phyloP scores from a whole-genome alignment of 2,797 vertebrate species.

The Eleutherodactylus coqui region DNA sequence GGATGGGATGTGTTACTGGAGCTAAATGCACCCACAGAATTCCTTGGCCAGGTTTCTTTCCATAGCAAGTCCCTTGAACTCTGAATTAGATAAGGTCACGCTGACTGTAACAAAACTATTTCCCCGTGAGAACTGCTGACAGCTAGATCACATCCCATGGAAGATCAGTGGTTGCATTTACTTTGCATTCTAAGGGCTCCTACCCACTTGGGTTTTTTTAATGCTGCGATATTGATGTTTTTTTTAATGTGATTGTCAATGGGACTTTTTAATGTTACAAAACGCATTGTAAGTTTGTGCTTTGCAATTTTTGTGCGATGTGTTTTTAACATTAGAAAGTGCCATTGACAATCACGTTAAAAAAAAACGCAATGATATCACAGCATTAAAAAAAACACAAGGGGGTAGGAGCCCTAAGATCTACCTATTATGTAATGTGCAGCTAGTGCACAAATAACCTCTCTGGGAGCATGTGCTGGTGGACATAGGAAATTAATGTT shows the following conservation, averaged over 20 bases:
- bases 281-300: no score
- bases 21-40: not conserved
- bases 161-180: constrained; percentile 4
- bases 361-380: no score
- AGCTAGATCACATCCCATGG: constrained; percentile 10
- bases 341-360: no score
- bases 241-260: no score
- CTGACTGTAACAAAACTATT: not conserved
- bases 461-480: not conserved
- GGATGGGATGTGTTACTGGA: not conserved
- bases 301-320: no score
- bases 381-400: no score
- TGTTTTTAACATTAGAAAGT: no score
- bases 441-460: no score
- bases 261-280: no score
- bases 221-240: no score
- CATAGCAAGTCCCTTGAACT: constrained; percentile 13
- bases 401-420: no score
- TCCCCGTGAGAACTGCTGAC: constrained; percentile 21
- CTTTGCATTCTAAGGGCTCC: constrained; percentile 3
- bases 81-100: constrained; percentile 26
- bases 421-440: constrained; percentile 5
- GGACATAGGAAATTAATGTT: not conserved
- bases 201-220: no score
- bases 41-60: constrained; percentile 1